Base-by-base conservation (phyloP, 2,888 invertebrate genomes). In the Girardia tigrina region DNA sequence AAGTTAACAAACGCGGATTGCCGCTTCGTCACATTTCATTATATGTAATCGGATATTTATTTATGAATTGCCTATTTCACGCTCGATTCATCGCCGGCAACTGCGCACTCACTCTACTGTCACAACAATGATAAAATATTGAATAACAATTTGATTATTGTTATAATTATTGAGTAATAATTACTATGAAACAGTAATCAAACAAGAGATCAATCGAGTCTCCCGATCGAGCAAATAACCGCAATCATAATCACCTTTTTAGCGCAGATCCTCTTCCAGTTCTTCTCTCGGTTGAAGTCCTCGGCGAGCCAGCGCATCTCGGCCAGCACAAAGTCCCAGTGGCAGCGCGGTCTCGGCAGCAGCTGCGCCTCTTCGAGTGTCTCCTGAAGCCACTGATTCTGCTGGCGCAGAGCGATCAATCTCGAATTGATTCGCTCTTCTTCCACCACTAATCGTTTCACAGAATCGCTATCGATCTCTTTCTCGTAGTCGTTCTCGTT, bases 281-380 rank as follows among this genome's bases (percentile, higher is more conserved):
- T 94, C 78, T 95, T 88, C 85, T 99, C 98, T 84, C 93, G 92
- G 29, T 91, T 91, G 86, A 98, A 98, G 86, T 98, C 97, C 56
- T 92, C 91, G 42, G 94, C 92, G 79, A 99, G 87, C 98, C 98
- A 98, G 42, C 90, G 90, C 92, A 97, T 94, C 86, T 98, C 98
- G 85, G 98, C 97, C 69, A 98, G 86, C 78, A 98, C 86, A 85
- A 93, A 97, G 85, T 98, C 97, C 95, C 95, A 97, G 85, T 98
- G 97, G 28, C 92, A 90, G 86, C 95, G 97, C 74, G 89, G 87
- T 78, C 94, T 74, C n/a, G 42, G 42, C 14, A 74, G n/a, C 79
- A 93, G 91, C 78, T 85, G 84, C 70, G 82, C 81, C 0, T 82
- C 81, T 86, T 93, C 92, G 75, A 94, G 94, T 83, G 94, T 88